Percentiles rank a stretch among this genome's conserved stretches.
phyloP scores from a whole-genome alignment of 2,888 invertebrate genomes.

The Punctoribates punctum region DNA sequence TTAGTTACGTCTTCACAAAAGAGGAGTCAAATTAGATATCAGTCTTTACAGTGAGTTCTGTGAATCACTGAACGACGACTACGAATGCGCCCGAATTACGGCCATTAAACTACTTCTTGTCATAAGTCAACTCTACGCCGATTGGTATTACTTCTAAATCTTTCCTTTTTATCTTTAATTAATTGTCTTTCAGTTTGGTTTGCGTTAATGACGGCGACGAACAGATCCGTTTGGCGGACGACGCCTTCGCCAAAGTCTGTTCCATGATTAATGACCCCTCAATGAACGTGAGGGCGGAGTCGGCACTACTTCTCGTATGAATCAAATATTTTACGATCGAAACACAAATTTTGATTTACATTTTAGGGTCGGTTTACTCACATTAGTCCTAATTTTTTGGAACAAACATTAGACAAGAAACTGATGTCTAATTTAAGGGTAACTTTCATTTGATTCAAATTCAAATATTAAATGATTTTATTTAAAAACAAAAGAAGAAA shows the following conservation, averaged over 20 bases:
- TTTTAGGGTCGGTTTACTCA: constrained; percentile 70
- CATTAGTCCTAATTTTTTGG: constrained; percentile 82
- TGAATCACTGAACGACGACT: constrained; percentile 79
- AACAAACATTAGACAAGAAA: constrained; percentile 96
- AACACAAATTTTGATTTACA: background rate
- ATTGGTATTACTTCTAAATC: constrained; percentile 62
- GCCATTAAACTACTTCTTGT: constrained; percentile 81
- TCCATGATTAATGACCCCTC: constrained; percentile 87
- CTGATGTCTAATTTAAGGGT: constrained; percentile 92
- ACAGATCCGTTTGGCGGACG: constrained; percentile 83
- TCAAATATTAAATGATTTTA: background rate
- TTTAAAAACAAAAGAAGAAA: constrained; percentile 64
- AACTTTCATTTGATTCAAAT: constrained; percentile 50
- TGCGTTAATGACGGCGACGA: constrained; percentile 71
- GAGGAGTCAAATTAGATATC: constrained; percentile 61
- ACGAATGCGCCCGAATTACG: constrained; percentile 83
- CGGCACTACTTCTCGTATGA: constrained; percentile 50
- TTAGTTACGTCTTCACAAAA: constrained; percentile 1
- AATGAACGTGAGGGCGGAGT: constrained; percentile 64
- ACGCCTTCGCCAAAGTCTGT: constrained; percentile 93
- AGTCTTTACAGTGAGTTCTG: constrained; percentile 66
- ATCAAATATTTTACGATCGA: background rate
- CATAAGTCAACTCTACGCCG: constrained; percentile 78
- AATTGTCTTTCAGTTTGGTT: constrained; percentile 60
- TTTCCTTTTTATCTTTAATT: constrained; percentile 26